phyloP scores from a whole-genome alignment of 23 tunicate species.

The Styela plicata region DNA sequence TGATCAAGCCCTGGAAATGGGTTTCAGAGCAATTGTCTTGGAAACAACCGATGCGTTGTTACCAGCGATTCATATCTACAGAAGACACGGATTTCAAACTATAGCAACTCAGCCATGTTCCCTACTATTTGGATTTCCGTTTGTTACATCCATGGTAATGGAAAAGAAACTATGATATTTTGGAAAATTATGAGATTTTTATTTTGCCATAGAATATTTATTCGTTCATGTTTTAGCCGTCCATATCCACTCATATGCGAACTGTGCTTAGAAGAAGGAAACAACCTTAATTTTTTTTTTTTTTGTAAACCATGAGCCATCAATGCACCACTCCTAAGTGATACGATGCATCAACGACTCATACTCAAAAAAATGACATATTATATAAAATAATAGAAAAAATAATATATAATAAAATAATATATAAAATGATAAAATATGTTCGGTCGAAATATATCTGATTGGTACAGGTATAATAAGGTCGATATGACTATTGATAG shows the following conservation, averaged over 20 bases:
- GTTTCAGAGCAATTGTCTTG: background rate
- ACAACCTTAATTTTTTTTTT: no score
- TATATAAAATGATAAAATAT: no score
- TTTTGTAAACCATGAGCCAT: background rate
- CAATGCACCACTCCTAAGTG: background rate
- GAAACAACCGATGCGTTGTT: background rate
- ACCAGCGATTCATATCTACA: background rate
- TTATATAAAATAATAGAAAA: no score
- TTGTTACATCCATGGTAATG: background rate
- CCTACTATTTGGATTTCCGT: background rate
- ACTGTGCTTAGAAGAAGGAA: no score
- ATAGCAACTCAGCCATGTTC: background rate
- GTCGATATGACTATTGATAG: no score
- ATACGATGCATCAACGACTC: background rate
- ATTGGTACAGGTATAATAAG: no score
- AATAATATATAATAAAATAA: no score
- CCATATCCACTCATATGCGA: background rate
- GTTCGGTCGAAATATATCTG: no score
- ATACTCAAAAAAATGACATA: no score
- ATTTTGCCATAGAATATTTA: no score
- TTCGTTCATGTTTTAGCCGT: background rate
- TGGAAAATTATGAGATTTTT: no score
- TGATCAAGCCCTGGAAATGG: background rate
- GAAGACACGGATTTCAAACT: background rate
- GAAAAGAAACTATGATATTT: background rate